Evolutionary conservation across 2,888 invertebrate genomes (phyloP).

Genomic region (Oscheius myriophilus): DNA sequence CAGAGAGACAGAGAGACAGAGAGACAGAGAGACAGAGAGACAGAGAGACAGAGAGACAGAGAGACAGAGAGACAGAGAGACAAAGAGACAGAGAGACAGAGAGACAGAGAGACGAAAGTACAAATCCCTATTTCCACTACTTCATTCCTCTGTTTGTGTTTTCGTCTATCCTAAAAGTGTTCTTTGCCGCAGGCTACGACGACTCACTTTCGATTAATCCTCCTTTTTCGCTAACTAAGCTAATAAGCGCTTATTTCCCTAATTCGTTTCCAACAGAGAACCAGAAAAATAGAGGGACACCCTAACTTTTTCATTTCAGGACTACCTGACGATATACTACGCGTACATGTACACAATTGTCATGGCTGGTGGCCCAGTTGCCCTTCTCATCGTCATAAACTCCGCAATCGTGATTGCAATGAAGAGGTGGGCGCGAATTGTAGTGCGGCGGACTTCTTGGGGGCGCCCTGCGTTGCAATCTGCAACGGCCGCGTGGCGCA

Average conservation of each 20-base stretch:
- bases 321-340: slow-evolving; percentile 62
- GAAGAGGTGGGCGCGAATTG: slow-evolving; percentile 33
- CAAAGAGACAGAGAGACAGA: no score
- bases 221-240: no score
- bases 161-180: no score
- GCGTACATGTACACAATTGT: slow-evolving; percentile 65
- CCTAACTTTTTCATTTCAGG: slow-evolving; percentile 35
- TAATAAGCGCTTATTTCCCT: no score
- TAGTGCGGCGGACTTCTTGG: no score
- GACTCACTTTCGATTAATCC: no score
- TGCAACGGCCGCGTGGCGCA: background rate
- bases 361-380: slow-evolving; percentile 67
- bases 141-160: background rate
- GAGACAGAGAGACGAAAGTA: background rate
- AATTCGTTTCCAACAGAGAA: background rate
- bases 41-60: no score
- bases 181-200: background rate
- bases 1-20: no score
- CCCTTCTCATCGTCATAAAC: slow-evolving; percentile 61
- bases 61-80: no score
- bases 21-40: no score
- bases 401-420: slow-evolving; percentile 59
- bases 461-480: no score
- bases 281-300: background rate
- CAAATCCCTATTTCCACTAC: background rate